Evolutionary conservation across 2,797 vertebrate species (phyloP).

Genomic region (Falco columbarius): DNA sequence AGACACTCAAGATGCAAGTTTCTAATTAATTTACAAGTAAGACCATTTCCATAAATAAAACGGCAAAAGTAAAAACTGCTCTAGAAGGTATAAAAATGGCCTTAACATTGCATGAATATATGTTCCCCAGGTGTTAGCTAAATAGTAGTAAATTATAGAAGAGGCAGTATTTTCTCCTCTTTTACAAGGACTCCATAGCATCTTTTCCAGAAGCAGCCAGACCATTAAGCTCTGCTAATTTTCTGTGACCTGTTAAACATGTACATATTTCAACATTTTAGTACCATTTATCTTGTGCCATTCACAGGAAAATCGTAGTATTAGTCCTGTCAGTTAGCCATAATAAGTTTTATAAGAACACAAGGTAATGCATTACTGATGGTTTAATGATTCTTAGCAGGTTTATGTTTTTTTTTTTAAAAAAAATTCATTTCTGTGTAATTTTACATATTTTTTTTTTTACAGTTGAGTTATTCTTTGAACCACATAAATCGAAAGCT

Average conservation of each 20-base stretch:
- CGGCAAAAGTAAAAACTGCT: background rate
- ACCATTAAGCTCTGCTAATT: background rate
- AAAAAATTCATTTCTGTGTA: background rate
- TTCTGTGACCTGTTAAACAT: background rate
- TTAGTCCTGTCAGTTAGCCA: background rate
- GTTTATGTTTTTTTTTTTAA: background rate
- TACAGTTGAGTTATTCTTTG: constrained; percentile 84
- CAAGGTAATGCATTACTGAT: background rate
- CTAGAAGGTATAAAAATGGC: background rate
- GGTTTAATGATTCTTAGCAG: background rate
- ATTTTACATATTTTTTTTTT: constrained; percentile 7
- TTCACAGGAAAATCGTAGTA: background rate
- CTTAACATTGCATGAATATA: background rate
- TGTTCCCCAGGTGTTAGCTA: background rate
- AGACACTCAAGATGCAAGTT: background rate
- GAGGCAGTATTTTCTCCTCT: background rate
- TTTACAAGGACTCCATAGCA: background rate
- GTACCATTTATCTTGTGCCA: background rate
- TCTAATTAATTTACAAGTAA: background rate
- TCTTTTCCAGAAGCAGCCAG: background rate
- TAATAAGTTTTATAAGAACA: background rate
- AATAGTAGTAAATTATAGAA: background rate
- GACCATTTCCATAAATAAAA: background rate
- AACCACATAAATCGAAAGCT: constrained; percentile 90
- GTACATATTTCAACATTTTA: background rate